Evolutionary conservation across 1,140 invertebrate species (phyloP), one percentile per base, ranked within the genome.

Genomic region (Holotrichia oblita): DNA sequence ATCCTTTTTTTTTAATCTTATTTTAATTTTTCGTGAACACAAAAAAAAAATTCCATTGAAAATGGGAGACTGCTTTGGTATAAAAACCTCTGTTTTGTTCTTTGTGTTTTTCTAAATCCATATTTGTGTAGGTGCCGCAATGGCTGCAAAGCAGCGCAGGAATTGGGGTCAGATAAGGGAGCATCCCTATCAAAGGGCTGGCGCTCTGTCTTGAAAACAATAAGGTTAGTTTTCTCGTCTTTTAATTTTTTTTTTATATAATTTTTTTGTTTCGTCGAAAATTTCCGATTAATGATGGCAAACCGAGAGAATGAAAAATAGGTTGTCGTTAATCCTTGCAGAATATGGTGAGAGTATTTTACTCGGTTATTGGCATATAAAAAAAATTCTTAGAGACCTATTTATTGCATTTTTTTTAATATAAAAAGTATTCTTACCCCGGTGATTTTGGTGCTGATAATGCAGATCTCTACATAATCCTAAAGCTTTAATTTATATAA

Each of bases 101-200:
- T 34, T 34, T 42, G 40, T 55, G n/a, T 55, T 55, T 55, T 17
- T 55, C 14, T 80, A 78, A 77, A 41, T 61, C 27, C 34, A 22
- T 34, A 42, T 85, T 79, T 88, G 86, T 86, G 86, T 85, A 87
- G 90, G 90, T 89, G 89, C 91, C 89, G 93, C 93, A 90, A 93
- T 92, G 88, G 93, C 91, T 87, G 92, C 91, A 83, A 93, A 92
- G 89, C 91, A 93, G 88, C 91, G 92, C 86, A 92, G 93, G 87
- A 93, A 92, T 89, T 90, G 94, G 89, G 92, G 93, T 90, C 93
- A 94, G 89, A 92, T 94, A 88, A 91, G 94, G 91, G 95, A 96
- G 89, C 95, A 96, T 92, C 95, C 95, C 89, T 96, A 96, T 92
- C 94, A 96, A 92, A 95, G 95, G 91, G 94, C 94, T 87, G 94